Conservation (phyloP, 2,113 vertebrate species). For the Lepidothrix coronata region DNA sequence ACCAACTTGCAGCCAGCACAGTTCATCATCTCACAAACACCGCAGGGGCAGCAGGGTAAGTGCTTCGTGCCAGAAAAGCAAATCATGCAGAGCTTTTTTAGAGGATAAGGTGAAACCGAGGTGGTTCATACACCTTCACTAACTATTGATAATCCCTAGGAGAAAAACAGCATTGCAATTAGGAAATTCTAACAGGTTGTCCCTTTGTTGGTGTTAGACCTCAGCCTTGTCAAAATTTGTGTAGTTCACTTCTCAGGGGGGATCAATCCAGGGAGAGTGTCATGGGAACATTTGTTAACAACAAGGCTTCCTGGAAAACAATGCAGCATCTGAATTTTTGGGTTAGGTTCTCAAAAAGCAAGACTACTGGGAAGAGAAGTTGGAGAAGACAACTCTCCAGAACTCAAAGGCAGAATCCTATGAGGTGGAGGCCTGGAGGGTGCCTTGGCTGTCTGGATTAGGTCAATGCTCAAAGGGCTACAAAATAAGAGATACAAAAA, state of each 20-base stretch:
- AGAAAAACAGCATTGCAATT: neutral
- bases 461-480: neutral
- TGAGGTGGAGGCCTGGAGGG: neutral
- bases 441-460: neutral
- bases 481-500: neutral
- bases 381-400: neutral
- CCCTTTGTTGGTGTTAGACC: neutral
- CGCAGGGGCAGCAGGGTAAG: slow-evolving; percentile 94
- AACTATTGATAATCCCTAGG: neutral
- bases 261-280: neutral
- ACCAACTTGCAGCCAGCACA: slow-evolving; percentile 91
- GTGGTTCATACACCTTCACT: neutral
- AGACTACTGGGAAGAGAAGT: neutral
- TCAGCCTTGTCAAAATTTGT: neutral
- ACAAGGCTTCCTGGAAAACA: neutral
- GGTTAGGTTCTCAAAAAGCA: neutral
- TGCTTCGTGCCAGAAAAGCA: neutral
- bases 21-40: slow-evolving; percentile 98
- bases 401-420: neutral
- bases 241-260: neutral
- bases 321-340: neutral
- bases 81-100: neutral
- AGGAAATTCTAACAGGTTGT: neutral
- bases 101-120: neutral
- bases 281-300: neutral